These are phyloP conservation scores for Ataeniobius toweri DNA, from an alignment of 2,797 vertebrate genomes.

Conservation along the genomic window DNA sequence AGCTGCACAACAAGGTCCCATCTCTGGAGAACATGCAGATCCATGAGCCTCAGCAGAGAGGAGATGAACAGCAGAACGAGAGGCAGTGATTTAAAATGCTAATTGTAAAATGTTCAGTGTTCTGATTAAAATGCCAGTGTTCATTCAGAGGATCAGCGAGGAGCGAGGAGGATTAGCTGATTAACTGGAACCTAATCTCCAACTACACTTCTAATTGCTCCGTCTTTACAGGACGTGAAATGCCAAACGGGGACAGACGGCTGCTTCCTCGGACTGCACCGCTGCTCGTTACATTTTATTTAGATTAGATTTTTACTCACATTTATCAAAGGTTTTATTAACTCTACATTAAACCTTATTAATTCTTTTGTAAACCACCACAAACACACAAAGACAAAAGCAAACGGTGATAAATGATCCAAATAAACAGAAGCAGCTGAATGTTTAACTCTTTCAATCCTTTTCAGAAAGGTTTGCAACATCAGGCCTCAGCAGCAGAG, in stretches of 20 bases:
- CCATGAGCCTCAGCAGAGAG: not conserved
- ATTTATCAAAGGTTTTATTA: not conserved
- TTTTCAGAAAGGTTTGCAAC: not conserved
- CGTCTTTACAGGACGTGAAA: conserved; percentile 5
- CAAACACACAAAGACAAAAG: not conserved
- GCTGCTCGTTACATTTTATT: no score
- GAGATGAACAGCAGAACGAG: not conserved
- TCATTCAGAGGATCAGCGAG: conserved; percentile 10
- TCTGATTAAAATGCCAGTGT: conserved; percentile 17
- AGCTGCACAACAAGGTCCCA: not conserved
- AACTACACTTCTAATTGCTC: not conserved
- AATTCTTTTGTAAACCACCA: not conserved
- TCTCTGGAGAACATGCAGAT: not conserved
- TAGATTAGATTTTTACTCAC: not conserved
- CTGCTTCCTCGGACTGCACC: no score
- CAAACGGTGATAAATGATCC: not conserved
- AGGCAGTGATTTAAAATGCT: conserved; percentile 8
- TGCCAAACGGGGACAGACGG: not conserved
- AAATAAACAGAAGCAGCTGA: not conserved
- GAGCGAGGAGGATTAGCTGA: conserved; percentile 12
- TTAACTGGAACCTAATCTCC: conserved; percentile 7
- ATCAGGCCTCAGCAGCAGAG: not conserved
- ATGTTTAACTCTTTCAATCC: not conserved
- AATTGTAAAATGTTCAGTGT: not conserved
- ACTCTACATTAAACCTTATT: not conserved